Evolutionary conservation across 2,797 vertebrate genomes (phyloP).

Genomic region (Lagocephalus sceleratus): DNA sequence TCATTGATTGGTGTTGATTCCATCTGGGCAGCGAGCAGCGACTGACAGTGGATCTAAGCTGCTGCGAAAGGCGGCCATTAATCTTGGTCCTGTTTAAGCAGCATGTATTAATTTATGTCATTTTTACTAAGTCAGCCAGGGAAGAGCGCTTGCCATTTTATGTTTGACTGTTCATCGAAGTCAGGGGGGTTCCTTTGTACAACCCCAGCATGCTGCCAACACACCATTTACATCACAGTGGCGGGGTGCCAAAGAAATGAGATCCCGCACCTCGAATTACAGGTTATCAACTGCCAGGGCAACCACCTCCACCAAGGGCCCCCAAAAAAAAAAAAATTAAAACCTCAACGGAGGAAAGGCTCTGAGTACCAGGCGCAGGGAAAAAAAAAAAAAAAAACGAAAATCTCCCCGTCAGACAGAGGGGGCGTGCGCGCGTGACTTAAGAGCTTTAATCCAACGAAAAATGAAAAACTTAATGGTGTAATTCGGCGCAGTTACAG

Average conservation of each 20-base stretch:
- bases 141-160: slow-evolving; percentile 88
- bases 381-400: slow-evolving; percentile 2
- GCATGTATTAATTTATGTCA: slow-evolving; percentile 99
- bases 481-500: slow-evolving; percentile 38
- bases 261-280: slow-evolving; percentile 62
- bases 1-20: slow-evolving; percentile 95
- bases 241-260: slow-evolving; percentile 54
- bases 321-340: slow-evolving; percentile 12
- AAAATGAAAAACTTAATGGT: slow-evolving; percentile 18
- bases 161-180: slow-evolving; percentile 85
- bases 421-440: slow-evolving; percentile 9
- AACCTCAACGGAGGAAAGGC: neutral
- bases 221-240: slow-evolving; percentile 60
- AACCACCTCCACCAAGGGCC: slow-evolving; percentile 33
- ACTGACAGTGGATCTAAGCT: slow-evolving; percentile 96
- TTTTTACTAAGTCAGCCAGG: slow-evolving; percentile 94
- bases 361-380: neutral
- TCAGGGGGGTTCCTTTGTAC: slow-evolving; percentile 60
- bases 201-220: slow-evolving; percentile 61
- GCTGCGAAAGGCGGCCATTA: slow-evolving; percentile 95
- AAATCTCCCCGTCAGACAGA: slow-evolving; percentile 21
- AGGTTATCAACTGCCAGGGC: slow-evolving; percentile 53
- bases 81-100: slow-evolving; percentile 98
- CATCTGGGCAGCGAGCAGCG: slow-evolving; percentile 88
- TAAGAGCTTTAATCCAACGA: slow-evolving; percentile 19